A percentile compares a stretch with the other conserved stretches of the same genome.
phyloP scores from a whole-genome alignment of 2,113 vertebrate genomes.

The Corydoras sp. region DNA sequence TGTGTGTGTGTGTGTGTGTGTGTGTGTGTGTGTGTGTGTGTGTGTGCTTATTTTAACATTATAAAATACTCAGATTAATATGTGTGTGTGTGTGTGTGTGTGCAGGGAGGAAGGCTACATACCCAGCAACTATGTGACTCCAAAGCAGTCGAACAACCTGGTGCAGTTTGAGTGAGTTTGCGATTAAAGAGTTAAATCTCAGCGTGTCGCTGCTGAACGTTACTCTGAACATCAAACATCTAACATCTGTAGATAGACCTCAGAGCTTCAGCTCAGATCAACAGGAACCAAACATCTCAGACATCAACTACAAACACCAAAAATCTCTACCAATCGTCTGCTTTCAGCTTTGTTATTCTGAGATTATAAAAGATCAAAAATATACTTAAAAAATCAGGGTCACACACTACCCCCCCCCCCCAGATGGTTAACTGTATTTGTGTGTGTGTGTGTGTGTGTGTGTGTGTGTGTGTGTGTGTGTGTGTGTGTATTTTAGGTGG shows the following conservation, averaged over 20 bases:
- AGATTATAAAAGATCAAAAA: not conserved
- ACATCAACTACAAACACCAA: no score
- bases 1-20: conserved; percentile 36
- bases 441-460: conserved; percentile 3
- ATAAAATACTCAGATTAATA: no score
- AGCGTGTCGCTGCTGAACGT: no score
- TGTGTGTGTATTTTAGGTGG: not conserved
- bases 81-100: conserved; percentile 27
- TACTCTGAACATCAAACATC: no score
- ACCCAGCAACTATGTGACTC: conserved; percentile 89
- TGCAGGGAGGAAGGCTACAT: conserved; percentile 85
- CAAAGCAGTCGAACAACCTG: conserved; percentile 79
- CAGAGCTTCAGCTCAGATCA: no score
- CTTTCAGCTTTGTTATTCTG: no score
- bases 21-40: conserved; percentile 31
- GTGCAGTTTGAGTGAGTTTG: conserved; percentile 80
- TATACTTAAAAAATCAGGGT: conserved; percentile 29
- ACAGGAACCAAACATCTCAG: no score
- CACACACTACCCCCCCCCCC: no score
- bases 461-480: conserved; percentile 12
- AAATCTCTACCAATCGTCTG: no score
- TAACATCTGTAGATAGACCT: no score
- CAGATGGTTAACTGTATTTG: not conserved
- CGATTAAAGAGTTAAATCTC: not conserved
- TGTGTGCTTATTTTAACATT: not conserved